phyloP scores from a whole-genome alignment of 2,888 invertebrate genomes.

The Thymelicus acteon region DNA sequence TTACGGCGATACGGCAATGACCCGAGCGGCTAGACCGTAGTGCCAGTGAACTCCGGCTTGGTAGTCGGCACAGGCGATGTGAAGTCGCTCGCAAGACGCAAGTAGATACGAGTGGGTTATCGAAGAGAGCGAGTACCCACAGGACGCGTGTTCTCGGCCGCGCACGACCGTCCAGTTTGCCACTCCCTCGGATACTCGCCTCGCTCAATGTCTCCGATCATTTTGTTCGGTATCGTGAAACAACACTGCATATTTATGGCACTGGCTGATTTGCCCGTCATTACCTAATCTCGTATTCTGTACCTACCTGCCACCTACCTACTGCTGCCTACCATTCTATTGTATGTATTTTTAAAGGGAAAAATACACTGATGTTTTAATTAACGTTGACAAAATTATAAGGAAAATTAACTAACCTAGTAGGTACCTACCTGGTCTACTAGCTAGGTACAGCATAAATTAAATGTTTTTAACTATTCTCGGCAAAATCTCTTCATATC shows the following conservation, averaged over 20 bases:
- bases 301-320: slow-evolving; percentile 3
- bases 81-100: slow-evolving; percentile 35
- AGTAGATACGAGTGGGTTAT: slow-evolving; percentile 53
- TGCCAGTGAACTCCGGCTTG: slow-evolving; percentile 65
- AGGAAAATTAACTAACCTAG: too few relatives aligned
- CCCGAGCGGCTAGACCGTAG: slow-evolving; percentile 54
- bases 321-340: too few relatives aligned
- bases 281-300: slow-evolving; percentile 13
- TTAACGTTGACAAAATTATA: not conserved
- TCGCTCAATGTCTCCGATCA: slow-evolving; percentile 37
- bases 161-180: slow-evolving; percentile 62
- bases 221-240: slow-evolving; percentile 44
- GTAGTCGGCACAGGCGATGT: slow-evolving; percentile 48
- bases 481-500: too few relatives aligned
- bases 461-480: too few relatives aligned
- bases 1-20: slow-evolving; percentile 62
- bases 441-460: too few relatives aligned
- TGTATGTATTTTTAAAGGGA: not conserved
- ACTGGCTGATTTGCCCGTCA: slow-evolving; percentile 17
- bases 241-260: slow-evolving; percentile 32
- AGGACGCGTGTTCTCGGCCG: slow-evolving; percentile 42
- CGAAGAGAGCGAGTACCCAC: slow-evolving; percentile 50
- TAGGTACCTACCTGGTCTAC: too few relatives aligned
- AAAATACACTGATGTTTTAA: not conserved
- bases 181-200: slow-evolving; percentile 57